Percentiles rank a stretch among this genome's conserved stretches.
These are phyloP conservation scores for Lates calcarifer DNA, from an alignment of 2,113 vertebrate species.

Conservation along the genomic window DNA sequence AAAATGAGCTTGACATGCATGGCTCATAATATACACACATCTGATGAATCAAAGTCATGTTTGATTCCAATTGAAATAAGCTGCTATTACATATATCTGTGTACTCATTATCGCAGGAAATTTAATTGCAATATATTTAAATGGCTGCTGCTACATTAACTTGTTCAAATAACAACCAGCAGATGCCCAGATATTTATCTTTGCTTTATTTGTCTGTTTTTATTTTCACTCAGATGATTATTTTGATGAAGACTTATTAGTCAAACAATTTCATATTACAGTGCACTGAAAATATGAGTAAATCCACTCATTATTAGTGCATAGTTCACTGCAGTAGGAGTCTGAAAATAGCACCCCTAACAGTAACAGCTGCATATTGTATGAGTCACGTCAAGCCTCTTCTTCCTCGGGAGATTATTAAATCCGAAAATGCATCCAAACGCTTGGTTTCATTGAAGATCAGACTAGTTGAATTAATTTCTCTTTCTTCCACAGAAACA, in stretches of 20 bases:
- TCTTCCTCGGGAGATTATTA: conserved; percentile 58
- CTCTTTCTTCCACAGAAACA: neutral
- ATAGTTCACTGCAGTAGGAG: conserved; percentile 21
- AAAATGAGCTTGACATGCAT: neutral
- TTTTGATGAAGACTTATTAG: conserved; percentile 17
- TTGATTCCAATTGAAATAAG: conserved; percentile 3
- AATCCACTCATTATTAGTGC: conserved; percentile 14
- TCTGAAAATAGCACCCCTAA: conserved; percentile 56
- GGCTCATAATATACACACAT: neutral
- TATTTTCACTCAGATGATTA: neutral
- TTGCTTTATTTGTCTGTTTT: neutral
- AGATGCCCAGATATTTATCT: neutral
- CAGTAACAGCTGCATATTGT: conserved; percentile 61
- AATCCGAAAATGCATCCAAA: conserved; percentile 34
- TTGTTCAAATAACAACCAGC: neutral
- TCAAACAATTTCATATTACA: conserved; percentile 6
- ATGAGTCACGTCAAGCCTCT: conserved; percentile 59
- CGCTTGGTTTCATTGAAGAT: conserved; percentile 10
- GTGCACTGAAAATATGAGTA: conserved; percentile 14
- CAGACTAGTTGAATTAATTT: conserved; percentile 8
- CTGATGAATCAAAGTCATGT: neutral
- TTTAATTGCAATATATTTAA: neutral
- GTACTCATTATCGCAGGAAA: neutral
- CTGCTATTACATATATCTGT: neutral
- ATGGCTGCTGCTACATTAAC: neutral